phyloP scores from a whole-genome alignment of 2,888 invertebrate species.

The Athalia rosae region DNA sequence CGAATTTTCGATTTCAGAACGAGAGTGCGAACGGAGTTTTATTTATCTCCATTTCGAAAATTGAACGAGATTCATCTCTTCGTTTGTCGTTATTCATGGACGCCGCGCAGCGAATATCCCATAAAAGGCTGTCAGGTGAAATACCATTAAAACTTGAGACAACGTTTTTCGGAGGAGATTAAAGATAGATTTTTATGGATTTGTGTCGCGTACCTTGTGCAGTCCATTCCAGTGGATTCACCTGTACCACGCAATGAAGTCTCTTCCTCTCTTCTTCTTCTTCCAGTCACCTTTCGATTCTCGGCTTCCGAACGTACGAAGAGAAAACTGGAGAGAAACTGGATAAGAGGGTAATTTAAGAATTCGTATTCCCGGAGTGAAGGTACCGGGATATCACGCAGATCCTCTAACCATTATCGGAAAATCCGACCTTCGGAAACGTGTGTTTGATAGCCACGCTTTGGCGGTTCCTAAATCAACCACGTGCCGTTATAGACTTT shows the following conservation, averaged over 20 bases:
- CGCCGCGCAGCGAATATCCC: too few relatives aligned
- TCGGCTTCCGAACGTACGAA: conserved; percentile 28
- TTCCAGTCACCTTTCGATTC: background rate
- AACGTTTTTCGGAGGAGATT: too few relatives aligned
- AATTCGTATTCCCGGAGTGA: conserved; percentile 64
- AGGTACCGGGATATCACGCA: conserved; percentile 63
- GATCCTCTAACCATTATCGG: conserved; percentile 65
- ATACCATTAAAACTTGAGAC: too few relatives aligned
- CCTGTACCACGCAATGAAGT: too few relatives aligned
- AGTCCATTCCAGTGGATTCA: too few relatives aligned
- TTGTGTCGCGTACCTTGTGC: background rate
- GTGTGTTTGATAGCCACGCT: conserved; percentile 58
- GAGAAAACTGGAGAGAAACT: conserved; percentile 1
- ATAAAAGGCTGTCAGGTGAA: too few relatives aligned
- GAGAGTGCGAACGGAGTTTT: too few relatives aligned
- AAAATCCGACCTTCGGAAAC: conserved; percentile 67
- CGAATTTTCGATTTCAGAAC: too few relatives aligned
- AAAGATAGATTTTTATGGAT: background rate
- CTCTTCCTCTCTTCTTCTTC: too few relatives aligned
- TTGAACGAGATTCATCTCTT: too few relatives aligned
- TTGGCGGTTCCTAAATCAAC: conserved; percentile 61
- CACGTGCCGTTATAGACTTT: background rate
- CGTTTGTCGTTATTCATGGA: too few relatives aligned
- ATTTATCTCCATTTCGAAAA: too few relatives aligned
- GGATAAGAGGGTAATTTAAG: conserved; percentile 59